phyloP scores from a whole-genome alignment of 2,113 vertebrate genomes.

The Rhabdornis inornatus region DNA sequence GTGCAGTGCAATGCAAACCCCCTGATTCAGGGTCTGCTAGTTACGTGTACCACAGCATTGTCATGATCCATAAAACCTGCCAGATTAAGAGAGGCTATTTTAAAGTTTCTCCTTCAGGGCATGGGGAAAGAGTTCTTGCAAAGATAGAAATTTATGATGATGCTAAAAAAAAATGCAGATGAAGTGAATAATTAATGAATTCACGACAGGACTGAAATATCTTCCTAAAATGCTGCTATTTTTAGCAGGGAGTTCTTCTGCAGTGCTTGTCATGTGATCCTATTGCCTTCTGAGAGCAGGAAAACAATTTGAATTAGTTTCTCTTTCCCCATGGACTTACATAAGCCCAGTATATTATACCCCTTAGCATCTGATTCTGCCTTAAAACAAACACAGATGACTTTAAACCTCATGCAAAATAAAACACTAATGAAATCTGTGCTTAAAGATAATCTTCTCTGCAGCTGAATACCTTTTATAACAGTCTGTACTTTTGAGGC shows the following conservation, averaged over 20 bases:
- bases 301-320: constrained; percentile 50
- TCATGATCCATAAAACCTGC: constrained; percentile 30
- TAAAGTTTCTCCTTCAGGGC: constrained; percentile 46
- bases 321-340: not conserved
- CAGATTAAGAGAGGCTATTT: constrained; percentile 40
- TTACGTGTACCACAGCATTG: not conserved
- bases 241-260: constrained; percentile 55
- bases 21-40: not conserved
- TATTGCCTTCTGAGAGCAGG: constrained; percentile 53
- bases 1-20: not conserved
- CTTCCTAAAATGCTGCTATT: constrained; percentile 41
- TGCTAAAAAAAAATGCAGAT: constrained; percentile 44
- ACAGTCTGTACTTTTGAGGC: not conserved
- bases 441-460: not conserved
- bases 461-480: constrained; percentile 14
- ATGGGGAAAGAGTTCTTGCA: constrained; percentile 24
- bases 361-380: constrained; percentile 33
- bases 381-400: constrained; percentile 29
- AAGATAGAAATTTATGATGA: constrained; percentile 51
- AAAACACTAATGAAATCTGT: not conserved
- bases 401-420: constrained; percentile 21
- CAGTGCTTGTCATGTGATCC: constrained; percentile 44
- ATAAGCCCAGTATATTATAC: not conserved
- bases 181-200: constrained; percentile 26
- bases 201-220: constrained; percentile 52